Conservation (phyloP, 1,140 invertebrate genomes). For the Aphidius gifuensis region DNA sequence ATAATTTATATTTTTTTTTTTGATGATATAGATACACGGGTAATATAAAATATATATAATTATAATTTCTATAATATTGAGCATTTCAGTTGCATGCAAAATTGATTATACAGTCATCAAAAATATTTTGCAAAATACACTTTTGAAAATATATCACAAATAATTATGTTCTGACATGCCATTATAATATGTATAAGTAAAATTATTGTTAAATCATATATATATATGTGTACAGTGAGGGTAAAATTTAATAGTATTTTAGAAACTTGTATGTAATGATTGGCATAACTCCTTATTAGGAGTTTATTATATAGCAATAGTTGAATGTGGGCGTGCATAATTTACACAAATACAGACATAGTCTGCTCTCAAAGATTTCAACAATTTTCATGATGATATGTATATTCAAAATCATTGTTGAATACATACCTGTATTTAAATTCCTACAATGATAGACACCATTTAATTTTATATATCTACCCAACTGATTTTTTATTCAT, state of each 20-base stretch:
- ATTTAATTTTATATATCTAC: too few species aligned
- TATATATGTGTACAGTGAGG: background rate
- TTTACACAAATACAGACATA: slow-evolving; percentile 9
- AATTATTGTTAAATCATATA: slow-evolving; percentile 11
- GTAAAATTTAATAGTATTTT: slow-evolving; percentile 14
- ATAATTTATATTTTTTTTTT: too few species aligned
- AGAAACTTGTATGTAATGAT: slow-evolving; percentile 12
- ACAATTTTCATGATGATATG: too few species aligned
- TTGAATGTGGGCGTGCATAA: slow-evolving; percentile 3
- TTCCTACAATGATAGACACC: too few species aligned
- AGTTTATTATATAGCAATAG: slow-evolving; percentile 10
- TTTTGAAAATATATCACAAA: background rate
- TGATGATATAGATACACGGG: too few species aligned
- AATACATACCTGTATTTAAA: too few species aligned
- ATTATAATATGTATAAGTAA: slow-evolving; percentile 15
- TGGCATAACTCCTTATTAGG: slow-evolving; percentile 17
- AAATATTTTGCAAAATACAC: background rate
- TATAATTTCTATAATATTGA: too few species aligned
- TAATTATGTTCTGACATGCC: background rate
- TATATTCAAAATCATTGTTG: too few species aligned
- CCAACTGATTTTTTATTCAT: too few species aligned
- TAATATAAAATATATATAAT: too few species aligned
- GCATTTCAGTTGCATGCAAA: background rate
- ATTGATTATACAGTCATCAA: background rate
- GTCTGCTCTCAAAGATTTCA: too few species aligned